Evolutionary conservation across 1,140 invertebrate genomes (phyloP).

Genomic region (Homarus americanus): DNA sequence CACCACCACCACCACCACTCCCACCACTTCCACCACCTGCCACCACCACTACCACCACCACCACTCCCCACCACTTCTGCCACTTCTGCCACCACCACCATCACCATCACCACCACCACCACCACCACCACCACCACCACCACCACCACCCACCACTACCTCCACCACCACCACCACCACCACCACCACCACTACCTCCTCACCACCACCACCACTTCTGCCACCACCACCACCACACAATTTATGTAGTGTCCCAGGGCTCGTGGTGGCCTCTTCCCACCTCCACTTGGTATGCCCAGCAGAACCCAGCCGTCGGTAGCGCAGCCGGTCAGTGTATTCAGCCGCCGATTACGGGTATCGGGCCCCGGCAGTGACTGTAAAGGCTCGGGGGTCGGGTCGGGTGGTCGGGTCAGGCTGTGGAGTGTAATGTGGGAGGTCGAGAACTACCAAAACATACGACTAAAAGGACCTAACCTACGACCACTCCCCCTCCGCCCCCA

Average conservation of each 20-base stretch:
- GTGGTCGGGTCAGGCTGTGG: too few relatives aligned
- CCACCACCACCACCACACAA: not conserved
- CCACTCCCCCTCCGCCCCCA: too few relatives aligned
- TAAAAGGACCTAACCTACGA: too few relatives aligned
- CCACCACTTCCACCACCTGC: not conserved
- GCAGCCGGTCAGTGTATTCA: not conserved
- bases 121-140: not conserved
- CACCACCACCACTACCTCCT: not conserved
- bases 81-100: too few relatives aligned
- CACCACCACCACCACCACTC: too few relatives aligned
- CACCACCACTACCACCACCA: not conserved
- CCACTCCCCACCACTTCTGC: not conserved
- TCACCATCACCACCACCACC: too few relatives aligned
- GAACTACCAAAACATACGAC: too few relatives aligned
- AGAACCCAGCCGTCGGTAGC: not conserved
- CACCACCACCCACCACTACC: too few relatives aligned
- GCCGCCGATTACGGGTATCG: not conserved
- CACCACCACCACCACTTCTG: not conserved
- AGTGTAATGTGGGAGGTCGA: too few relatives aligned
- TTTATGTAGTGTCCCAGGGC: not conserved
- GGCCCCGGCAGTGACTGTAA: slow-evolving; percentile 25
- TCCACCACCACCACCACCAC: too few relatives aligned
- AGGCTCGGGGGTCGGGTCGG: not conserved
- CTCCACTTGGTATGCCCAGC: slow-evolving; percentile 8
- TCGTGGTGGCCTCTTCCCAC: not conserved